Percentiles rank a stretch among this genome's conserved stretches.
Evolutionary conservation across 2,113 vertebrate genomes (phyloP).

Genomic region (Desmodus rotundus): DNA sequence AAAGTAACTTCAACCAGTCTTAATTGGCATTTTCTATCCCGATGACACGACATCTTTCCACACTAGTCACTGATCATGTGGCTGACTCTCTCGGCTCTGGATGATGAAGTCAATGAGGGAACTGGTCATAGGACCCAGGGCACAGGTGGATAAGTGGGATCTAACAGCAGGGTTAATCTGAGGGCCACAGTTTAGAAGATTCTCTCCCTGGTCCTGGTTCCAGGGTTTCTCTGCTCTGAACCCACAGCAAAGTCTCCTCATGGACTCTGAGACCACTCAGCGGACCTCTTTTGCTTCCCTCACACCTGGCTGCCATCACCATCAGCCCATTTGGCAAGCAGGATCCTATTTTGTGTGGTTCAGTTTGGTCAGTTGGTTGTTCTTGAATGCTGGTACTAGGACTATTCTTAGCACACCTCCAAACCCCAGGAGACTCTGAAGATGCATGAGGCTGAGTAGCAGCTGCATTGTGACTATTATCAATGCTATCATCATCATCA

Average conservation of each 20-base stretch:
- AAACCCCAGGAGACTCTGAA: conserved; percentile 57
- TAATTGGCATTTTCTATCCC: not conserved
- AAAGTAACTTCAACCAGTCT: not conserved
- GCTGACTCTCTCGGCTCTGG: not conserved
- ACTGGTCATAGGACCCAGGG: not conserved
- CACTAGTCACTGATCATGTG: not conserved
- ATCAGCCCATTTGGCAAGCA: not conserved
- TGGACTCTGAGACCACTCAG: not conserved
- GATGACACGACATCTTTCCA: not conserved
- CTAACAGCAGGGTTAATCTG: not conserved
- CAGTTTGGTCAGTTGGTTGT: conserved; percentile 27
- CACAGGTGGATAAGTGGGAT: not conserved
- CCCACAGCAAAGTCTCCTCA: not conserved
- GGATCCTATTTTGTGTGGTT: conserved; percentile 6
- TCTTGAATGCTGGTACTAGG: not conserved
- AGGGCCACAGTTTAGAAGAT: not conserved
- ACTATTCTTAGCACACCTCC: conserved; percentile 64
- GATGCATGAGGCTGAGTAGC: conserved; percentile 53
- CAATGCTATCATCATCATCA: conserved; percentile 62
- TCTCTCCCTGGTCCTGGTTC: not conserved
- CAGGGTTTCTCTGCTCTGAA: not conserved
- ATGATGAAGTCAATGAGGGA: not conserved
- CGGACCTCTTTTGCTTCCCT: not conserved
- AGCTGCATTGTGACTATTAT: conserved; percentile 65
- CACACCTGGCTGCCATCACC: not conserved